These are phyloP conservation scores for Anoplolepis gracilipes DNA, from an alignment of 1,140 invertebrate species.

Conservation along the genomic window DNA sequence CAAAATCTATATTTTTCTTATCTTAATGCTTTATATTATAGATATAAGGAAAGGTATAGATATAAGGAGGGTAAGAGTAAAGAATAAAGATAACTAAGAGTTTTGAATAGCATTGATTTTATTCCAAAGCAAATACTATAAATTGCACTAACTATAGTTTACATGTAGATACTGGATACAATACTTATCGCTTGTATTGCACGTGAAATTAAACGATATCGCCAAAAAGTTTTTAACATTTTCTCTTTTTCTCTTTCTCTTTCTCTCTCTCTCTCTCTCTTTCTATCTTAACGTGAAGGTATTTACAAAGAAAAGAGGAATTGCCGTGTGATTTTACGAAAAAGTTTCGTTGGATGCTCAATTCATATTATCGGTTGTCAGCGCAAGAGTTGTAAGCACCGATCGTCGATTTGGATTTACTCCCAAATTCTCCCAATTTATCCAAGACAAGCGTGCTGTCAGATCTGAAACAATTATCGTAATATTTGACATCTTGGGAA, in stretches of 20 bases:
- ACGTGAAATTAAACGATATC: conserved; percentile 79
- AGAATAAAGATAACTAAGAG: not conserved
- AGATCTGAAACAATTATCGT: conserved; percentile 90
- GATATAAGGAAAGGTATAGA: too few species aligned
- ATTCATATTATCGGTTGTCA: conserved; percentile 92
- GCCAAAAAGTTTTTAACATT: not conserved
- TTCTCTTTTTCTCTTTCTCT: not conserved
- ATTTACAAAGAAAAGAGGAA: conserved; percentile 81
- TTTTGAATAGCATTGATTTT: conserved; percentile 64
- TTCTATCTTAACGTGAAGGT: conserved; percentile 68
- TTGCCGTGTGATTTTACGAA: not conserved
- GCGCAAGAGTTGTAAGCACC: conserved; percentile 92
- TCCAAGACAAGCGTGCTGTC: conserved; percentile 98
- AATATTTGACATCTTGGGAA: not conserved
- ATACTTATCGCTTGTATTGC: conserved; percentile 80
- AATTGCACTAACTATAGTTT: conserved; percentile 71
- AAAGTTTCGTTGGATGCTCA: conserved; percentile 70
- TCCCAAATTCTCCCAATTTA: conserved; percentile 99
- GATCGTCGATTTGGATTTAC: conserved; percentile 95
- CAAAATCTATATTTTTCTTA: too few species aligned
- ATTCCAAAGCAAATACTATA: conserved; percentile 77
- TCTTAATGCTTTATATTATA: too few species aligned
- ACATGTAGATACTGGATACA: conserved; percentile 72
- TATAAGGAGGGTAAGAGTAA: too few species aligned
- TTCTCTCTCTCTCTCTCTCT: not conserved